phyloP scores from a whole-genome alignment of 2,113 vertebrate genomes.

The Semnornis frantzii region DNA sequence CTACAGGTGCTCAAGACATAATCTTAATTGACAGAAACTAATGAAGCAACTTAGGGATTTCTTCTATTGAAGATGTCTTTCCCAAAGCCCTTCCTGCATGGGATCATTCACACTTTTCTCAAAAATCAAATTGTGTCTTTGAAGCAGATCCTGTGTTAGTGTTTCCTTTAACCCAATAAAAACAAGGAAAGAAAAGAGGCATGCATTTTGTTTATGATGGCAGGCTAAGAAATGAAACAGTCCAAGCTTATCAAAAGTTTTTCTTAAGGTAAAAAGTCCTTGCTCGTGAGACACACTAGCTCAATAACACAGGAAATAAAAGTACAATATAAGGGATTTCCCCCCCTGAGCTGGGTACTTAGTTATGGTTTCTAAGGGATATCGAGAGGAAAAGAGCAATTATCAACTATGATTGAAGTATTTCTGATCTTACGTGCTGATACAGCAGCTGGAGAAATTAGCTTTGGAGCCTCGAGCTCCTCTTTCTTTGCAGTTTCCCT shows the following conservation, averaged over 20 bases:
- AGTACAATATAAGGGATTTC: neutral
- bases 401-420: neutral
- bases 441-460: neutral
- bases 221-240: neutral
- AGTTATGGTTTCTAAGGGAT: neutral
- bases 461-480: neutral
- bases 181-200: neutral
- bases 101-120: neutral
- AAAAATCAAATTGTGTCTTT: neutral
- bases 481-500: neutral
- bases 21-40: neutral
- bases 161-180: neutral
- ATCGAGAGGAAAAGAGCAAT: neutral
- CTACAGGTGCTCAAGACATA: neutral
- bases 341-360: neutral
- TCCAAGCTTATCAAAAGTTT: no score
- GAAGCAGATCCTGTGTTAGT: neutral
- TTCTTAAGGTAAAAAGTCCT: neutral
- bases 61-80: neutral
- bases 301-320: neutral
- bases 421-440: neutral
- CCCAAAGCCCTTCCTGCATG: neutral
- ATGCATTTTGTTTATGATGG: neutral
- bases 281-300: neutral
- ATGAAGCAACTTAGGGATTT: neutral